A percentile compares a stretch with the other conserved stretches of the same genome.
phyloP scores from a whole-genome alignment of 1,140 invertebrate genomes.

The Drosophila ironensis region DNA sequence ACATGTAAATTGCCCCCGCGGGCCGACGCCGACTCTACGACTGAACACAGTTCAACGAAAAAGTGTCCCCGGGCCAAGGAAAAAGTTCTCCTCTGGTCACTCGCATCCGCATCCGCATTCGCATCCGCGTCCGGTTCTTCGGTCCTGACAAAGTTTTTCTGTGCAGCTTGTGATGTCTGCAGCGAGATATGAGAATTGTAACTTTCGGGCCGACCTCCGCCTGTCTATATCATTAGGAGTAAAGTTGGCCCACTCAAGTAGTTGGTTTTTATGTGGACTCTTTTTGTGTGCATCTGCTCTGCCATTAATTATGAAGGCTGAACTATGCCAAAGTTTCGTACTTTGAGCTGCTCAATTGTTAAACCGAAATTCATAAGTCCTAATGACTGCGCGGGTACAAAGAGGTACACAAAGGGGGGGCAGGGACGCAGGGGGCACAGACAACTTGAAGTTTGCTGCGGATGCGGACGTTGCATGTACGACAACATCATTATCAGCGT shows the following conservation, averaged over 20 bases:
- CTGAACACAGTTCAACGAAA: slow-evolving; percentile 29
- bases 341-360: slow-evolving; percentile 37
- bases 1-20: slow-evolving; percentile 47
- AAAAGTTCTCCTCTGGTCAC: slow-evolving; percentile 46
- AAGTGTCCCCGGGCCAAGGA: slow-evolving; percentile 37
- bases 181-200: slow-evolving; percentile 41
- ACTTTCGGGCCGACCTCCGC: slow-evolving; percentile 32
- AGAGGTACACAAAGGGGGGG: background rate
- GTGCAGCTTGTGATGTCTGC: slow-evolving; percentile 44
- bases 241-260: slow-evolving; percentile 45
- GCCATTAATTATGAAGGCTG: slow-evolving; percentile 51
- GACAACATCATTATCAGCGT: slow-evolving; percentile 75
- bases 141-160: slow-evolving; percentile 38
- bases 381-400: slow-evolving; percentile 12
- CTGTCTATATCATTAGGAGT: slow-evolving; percentile 36
- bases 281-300: background rate
- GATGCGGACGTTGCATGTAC: slow-evolving; percentile 55
- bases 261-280: slow-evolving; percentile 29
- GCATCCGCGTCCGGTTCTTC: too few species aligned
- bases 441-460: slow-evolving; percentile 54
- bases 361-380: slow-evolving; percentile 46
- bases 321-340: slow-evolving; percentile 42
- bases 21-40: background rate
- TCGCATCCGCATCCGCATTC: slow-evolving; percentile 43
- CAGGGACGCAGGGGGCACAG: slow-evolving; percentile 12